Percentiles rank a stretch among this genome's conserved stretches.
phyloP scores from a whole-genome alignment of 2,888 invertebrate genomes.

The Mimumesa dahlbomi region DNA sequence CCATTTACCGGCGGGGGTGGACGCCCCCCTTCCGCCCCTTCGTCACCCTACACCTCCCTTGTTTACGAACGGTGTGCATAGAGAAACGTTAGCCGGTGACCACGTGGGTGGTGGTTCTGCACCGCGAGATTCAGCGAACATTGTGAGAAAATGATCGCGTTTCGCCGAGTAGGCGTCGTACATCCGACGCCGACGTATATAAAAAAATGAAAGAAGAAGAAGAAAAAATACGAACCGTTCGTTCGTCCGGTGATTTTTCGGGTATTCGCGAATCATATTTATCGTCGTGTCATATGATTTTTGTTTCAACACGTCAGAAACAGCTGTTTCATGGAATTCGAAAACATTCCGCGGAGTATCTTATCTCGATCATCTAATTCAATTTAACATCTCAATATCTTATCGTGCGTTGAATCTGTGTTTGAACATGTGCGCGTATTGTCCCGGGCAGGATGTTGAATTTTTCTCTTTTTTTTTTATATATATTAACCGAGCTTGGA shows the following conservation, averaged over 20 bases:
- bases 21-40: slow-evolving; percentile 1
- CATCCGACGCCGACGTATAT: no score
- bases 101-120: slow-evolving; percentile 37
- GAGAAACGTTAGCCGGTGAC: slow-evolving; percentile 15
- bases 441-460: background rate
- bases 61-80: slow-evolving; percentile 45
- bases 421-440: slow-evolving; percentile 8
- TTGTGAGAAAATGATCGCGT: background rate
- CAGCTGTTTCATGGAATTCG: background rate
- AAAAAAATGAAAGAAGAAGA: no score
- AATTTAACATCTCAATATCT: slow-evolving; percentile 10
- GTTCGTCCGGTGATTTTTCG: background rate
- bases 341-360: slow-evolving; percentile 2
- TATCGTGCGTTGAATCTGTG: slow-evolving; percentile 1
- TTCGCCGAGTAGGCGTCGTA: no score
- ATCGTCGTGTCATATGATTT: no score
- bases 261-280: background rate
- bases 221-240: no score
- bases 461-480: background rate
- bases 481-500: background rate
- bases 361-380: slow-evolving; percentile 8
- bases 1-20: slow-evolving; percentile 38
- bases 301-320: background rate
- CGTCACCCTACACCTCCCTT: slow-evolving; percentile 22
- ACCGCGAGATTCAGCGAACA: slow-evolving; percentile 1